Conservation (phyloP, 2,888 invertebrate genomes). For the Pachliopta kotzebuea region DNA sequence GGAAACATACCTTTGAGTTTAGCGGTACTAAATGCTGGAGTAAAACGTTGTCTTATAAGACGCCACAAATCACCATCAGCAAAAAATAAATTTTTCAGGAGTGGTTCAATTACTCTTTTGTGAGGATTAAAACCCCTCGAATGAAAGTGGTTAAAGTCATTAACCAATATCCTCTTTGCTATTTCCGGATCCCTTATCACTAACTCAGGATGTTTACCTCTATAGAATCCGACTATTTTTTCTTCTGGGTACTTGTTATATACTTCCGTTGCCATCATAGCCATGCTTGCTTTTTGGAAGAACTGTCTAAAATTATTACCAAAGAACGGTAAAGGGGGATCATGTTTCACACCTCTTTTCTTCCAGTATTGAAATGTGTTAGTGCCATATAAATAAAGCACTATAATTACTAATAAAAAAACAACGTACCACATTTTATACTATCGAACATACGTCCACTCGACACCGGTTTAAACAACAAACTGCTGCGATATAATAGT, state of each 20-base stretch:
- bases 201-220: conserved; percentile 55
- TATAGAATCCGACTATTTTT: conserved; percentile 62
- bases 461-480: too few relatives aligned
- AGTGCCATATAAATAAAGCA: conserved; percentile 51
- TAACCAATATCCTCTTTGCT: conserved; percentile 58
- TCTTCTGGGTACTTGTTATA: conserved; percentile 63
- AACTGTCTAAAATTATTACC: conserved; percentile 60
- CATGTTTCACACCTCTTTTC: conserved; percentile 60
- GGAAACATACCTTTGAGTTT: conserved; percentile 71
- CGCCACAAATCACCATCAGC: conserved; percentile 69
- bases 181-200: conserved; percentile 65
- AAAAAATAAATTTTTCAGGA: conserved; percentile 64
- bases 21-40: conserved; percentile 63
- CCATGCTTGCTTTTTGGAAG: conserved; percentile 53
- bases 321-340: conserved; percentile 53
- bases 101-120: conserved; percentile 58
- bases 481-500: too few relatives aligned
- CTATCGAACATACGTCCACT: too few relatives aligned
- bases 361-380: conserved; percentile 61
- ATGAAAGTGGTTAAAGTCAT: conserved; percentile 60
- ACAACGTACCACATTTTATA: too few relatives aligned
- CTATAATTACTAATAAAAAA: background rate
- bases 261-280: conserved; percentile 55
- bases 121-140: conserved; percentile 56
- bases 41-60: conserved; percentile 65